Percentiles rank a stretch among this genome's conserved stretches.
phyloP scores from a whole-genome alignment of 2,113 vertebrate genomes.

The Pelecanoides urinatrix region DNA sequence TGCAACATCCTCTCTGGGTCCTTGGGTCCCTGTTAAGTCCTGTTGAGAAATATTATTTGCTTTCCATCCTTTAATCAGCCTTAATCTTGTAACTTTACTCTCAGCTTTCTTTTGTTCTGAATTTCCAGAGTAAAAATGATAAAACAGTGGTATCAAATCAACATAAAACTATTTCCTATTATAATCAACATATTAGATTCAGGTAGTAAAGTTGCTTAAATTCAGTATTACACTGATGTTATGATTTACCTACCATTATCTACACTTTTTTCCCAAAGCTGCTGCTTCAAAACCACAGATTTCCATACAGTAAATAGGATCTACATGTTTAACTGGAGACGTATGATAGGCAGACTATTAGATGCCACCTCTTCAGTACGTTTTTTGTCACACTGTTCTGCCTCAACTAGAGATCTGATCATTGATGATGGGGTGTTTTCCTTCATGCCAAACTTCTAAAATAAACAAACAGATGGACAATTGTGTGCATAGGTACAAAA shows the following conservation, averaged over 20 bases:
- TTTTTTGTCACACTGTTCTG: neutral
- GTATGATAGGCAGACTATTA: neutral
- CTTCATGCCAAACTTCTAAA: neutral
- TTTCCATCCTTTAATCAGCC: neutral
- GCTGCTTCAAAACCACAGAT: neutral
- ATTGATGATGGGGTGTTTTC: accelerated
- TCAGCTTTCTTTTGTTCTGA: neutral
- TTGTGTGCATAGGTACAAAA: neutral
- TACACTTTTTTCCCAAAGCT: neutral
- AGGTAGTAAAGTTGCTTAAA: neutral
- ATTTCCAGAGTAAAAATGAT: neutral
- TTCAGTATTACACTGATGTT: neutral
- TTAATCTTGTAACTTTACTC: neutral
- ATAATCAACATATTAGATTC: neutral
- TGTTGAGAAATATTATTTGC: neutral
- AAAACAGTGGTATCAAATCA: neutral
- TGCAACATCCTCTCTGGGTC: neutral
- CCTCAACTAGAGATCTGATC: neutral
- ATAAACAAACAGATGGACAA: neutral
- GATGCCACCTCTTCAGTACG: neutral
- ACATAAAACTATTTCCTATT: neutral
- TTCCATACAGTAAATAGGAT: neutral
- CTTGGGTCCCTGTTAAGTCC: accelerated
- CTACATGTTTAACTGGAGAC: neutral
- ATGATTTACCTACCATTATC: neutral